Evolutionary conservation across 2,113 vertebrate genomes (phyloP).

Genomic region (Alexandromys fortis): DNA sequence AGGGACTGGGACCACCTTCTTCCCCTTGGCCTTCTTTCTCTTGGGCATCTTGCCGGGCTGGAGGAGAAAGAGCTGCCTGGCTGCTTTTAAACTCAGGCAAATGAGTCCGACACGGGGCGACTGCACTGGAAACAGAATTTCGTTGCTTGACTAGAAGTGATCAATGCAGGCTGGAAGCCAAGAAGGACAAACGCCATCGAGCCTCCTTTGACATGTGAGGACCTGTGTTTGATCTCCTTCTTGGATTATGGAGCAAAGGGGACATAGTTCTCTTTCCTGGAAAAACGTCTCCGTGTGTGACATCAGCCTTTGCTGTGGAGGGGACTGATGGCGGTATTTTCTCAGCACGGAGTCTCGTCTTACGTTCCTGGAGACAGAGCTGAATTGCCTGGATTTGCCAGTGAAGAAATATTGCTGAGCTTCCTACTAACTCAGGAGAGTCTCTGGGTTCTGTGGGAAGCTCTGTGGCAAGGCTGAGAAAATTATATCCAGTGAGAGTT

Average conservation of each 20-base stretch:
- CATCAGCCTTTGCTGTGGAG: background rate
- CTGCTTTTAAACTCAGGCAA: conserved; percentile 61
- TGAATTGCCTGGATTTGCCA: background rate
- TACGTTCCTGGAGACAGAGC: background rate
- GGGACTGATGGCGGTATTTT: background rate
- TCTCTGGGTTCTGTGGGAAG: conserved; percentile 28
- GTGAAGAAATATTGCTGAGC: conserved; percentile 30
- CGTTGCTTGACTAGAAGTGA: conserved; percentile 39
- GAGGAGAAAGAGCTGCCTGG: background rate
- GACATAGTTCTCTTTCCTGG: conserved; percentile 41
- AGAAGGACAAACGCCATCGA: conserved; percentile 42
- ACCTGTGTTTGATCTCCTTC: conserved; percentile 43
- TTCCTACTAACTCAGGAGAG: background rate
- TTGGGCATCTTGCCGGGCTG: no score
- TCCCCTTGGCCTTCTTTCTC: no score
- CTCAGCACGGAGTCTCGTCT: background rate
- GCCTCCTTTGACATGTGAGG: conserved; percentile 10
- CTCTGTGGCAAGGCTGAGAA: conserved; percentile 24
- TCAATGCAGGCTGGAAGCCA: conserved; percentile 20
- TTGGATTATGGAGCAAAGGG: conserved; percentile 13
- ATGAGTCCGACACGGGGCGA: conserved; percentile 68
- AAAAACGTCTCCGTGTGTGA: background rate
- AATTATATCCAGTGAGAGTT: conserved; percentile 8
- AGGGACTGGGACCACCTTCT: no score
- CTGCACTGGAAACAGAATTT: conserved; percentile 52